A percentile compares a stretch with the other conserved stretches of the same genome.
Evolutionary conservation across 2,113 vertebrate species (phyloP).

Genomic region (Alligator mississippiensis): DNA sequence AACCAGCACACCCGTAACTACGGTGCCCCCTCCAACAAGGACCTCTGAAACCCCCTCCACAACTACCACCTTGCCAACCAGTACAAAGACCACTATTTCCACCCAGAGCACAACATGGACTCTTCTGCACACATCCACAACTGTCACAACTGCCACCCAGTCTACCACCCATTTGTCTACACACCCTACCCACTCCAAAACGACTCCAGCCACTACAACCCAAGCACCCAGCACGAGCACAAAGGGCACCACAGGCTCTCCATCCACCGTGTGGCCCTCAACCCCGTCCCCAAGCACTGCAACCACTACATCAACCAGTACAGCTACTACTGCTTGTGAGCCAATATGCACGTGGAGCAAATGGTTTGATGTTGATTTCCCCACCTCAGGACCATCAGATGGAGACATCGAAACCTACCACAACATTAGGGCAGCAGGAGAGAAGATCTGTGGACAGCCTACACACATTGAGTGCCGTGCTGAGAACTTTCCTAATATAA

Average conservation of each 20-base stretch:
- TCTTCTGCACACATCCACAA: neutral
- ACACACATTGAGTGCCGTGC: conserved; percentile 59
- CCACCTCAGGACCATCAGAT: neutral
- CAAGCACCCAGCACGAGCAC: too few species aligned
- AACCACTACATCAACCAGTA: fast-evolving
- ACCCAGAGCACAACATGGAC: neutral
- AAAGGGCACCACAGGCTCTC: too few species aligned
- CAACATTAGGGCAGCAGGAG: conserved; percentile 38
- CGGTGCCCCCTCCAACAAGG: neutral
- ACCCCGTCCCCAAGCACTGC: neutral
- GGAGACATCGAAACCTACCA: conserved; percentile 67
- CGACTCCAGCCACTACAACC: neutral
- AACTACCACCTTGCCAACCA: neutral
- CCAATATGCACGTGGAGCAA: conserved; percentile 59
- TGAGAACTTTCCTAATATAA: neutral
- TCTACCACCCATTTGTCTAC: too few species aligned
- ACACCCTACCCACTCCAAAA: neutral
- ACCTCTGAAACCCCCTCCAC: neutral
- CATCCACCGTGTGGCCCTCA: too few species aligned
- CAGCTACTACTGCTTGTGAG: too few species aligned
- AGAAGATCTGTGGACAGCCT: conserved; percentile 36
- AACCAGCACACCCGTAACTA: too few species aligned
- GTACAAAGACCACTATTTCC: neutral
- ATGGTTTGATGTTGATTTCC: conserved; percentile 73
- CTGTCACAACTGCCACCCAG: neutral